Conservation (phyloP, 2,797 vertebrate species). For the Sebastes taczanowskii region DNA sequence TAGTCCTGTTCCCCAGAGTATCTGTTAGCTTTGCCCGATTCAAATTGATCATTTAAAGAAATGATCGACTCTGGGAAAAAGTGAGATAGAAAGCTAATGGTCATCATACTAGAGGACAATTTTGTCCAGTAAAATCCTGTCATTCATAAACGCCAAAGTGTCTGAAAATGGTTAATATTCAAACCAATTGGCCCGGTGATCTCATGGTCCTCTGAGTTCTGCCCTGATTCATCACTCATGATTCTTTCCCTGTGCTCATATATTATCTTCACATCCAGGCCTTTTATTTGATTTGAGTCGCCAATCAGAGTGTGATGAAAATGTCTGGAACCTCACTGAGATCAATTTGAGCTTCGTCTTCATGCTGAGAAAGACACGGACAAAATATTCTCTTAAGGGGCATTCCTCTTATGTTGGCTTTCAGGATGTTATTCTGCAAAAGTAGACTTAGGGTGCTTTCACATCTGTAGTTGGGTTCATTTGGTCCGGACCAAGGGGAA, state of each 20-base stretch:
- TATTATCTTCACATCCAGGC: slow-evolving; percentile 50
- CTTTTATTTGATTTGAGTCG: slow-evolving; percentile 61
- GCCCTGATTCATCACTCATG: slow-evolving; percentile 35
- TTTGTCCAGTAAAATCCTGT: background rate
- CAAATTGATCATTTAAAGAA: slow-evolving; percentile 3
- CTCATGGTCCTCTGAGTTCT: background rate
- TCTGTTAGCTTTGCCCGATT: background rate
- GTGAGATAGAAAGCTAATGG: background rate
- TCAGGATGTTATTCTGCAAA: background rate
- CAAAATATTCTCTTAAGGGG: slow-evolving; percentile 23
- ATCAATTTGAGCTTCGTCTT: slow-evolving; percentile 48
- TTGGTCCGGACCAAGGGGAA: background rate
- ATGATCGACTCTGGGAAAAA: background rate
- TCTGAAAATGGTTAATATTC: slow-evolving; percentile 20
- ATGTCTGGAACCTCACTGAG: slow-evolving; percentile 44
- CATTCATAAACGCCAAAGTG: background rate
- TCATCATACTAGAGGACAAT: background rate
- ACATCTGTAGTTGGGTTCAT: background rate
- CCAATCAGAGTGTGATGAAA: slow-evolving; percentile 58
- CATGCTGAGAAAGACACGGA: slow-evolving; percentile 20
- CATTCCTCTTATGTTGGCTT: background rate
- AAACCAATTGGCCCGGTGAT: background rate
- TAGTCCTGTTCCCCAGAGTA: background rate
- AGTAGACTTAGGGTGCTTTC: background rate
- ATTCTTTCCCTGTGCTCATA: slow-evolving; percentile 30